Evolutionary conservation across 2,888 invertebrate species (phyloP), one percentile per base, ranked within the genome.

Genomic region (Cheilosia scutellata): DNA sequence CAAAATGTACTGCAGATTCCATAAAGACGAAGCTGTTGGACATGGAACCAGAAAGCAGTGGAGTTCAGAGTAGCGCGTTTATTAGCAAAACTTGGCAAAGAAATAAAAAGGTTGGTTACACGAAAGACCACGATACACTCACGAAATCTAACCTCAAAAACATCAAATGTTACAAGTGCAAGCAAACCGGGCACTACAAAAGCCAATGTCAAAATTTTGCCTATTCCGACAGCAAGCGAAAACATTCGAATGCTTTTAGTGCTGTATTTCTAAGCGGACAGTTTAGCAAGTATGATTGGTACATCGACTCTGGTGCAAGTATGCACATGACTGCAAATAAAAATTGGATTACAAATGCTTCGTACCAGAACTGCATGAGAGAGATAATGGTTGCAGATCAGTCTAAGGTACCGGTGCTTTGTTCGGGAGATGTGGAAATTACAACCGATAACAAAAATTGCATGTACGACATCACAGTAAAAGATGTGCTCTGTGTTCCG

Each of bases 251-350:
- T 63, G 88, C 87, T 27, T 89, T 90, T 79, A 88, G 89, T 87
- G 31, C 88, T 88, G 65, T 78, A n/a, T 66, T 66, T 57, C 40
- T 63, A 0, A 75, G n/a, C 33, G 33, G 47, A 55, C 88, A 88
- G 78, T 65, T 87, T 25, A 89, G 75, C n/a, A 88, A 87, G 20
- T 58, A 60, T n/a, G 88, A 89, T 47, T 42, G 42, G n/a, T 42
- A 42, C 4, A 4, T 90, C 51, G 89, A 90, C 68, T 88, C 88
- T 6, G 90, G 89, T 5, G 89, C 89, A 25, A 89, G 88, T 66
- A 63, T 82, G 42, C 89, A 90, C 83, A 80, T 90, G 63, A 77
- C 75, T 9, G 70, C 72, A 13, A 75, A 72, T 44, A 44, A 75
- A 82, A 7, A 70, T 16, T 87, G 79, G 75, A 60, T 79, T 7